phyloP scores from a whole-genome alignment of 2,113 vertebrate genomes.

The Halichoeres trimaculatus region DNA sequence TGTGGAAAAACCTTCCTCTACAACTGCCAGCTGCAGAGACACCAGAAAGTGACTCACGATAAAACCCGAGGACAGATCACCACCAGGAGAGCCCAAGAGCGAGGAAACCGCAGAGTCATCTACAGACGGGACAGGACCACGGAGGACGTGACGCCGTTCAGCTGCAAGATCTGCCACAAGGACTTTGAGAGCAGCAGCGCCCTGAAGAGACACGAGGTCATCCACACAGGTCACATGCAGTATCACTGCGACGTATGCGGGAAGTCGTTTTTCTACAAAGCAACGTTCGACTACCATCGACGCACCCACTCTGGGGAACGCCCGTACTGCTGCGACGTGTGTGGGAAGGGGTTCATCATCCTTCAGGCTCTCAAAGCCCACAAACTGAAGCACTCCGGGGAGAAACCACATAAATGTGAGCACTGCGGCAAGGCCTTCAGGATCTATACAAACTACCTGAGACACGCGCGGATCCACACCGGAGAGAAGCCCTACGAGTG shows the following conservation, averaged over 20 bases:
- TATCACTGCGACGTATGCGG: constrained; percentile 66
- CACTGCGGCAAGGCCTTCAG: constrained; percentile 72
- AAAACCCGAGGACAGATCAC: constrained; percentile 6
- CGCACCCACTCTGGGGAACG: constrained; percentile 75
- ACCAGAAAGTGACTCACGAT: constrained; percentile 51
- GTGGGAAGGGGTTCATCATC: constrained; percentile 73
- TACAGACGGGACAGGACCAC: constrained; percentile 61
- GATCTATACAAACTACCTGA: constrained; percentile 71
- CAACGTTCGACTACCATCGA: constrained; percentile 74
- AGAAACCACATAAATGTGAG: constrained; percentile 71
- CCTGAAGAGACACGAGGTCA: constrained; percentile 69
- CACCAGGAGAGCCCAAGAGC: constrained; percentile 1
- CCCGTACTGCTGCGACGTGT: constrained; percentile 70
- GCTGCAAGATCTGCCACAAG: constrained; percentile 74
- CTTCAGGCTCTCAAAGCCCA: constrained; percentile 74
- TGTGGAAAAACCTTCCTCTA: constrained; percentile 81
- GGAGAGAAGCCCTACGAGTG: constrained; percentile 80
- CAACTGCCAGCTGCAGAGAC: constrained; percentile 79
- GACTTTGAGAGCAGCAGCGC: constrained; percentile 46
- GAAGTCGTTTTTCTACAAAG: constrained; percentile 76
- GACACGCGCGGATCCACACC: constrained; percentile 71
- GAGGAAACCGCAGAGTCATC: constrained; percentile 59
- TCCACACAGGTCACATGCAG: constrained; percentile 50
- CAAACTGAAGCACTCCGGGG: constrained; percentile 74
- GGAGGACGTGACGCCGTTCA: constrained; percentile 65